A percentile compares a stretch with the other conserved stretches of the same genome.
Evolutionary conservation across 1,140 invertebrate genomes (phyloP).

Genomic region (Paralvinella palmiformis): DNA sequence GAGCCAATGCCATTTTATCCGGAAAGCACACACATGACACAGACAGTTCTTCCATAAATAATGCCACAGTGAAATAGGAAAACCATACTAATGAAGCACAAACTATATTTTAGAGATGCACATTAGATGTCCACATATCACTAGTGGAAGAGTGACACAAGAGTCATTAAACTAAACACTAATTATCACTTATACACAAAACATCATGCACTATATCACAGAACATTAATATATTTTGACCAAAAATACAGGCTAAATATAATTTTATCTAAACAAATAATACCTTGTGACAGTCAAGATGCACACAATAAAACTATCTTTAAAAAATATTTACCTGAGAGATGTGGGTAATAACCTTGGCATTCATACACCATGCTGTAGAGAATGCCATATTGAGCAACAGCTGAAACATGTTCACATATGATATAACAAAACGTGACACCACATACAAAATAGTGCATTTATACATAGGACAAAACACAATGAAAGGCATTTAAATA

Average conservation of each 20-base stretch:
- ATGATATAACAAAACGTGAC: slow-evolving; percentile 1
- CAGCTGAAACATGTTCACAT: slow-evolving; percentile 59
- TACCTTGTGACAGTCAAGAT: background rate
- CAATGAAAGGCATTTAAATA: too few species aligned
- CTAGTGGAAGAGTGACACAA: too few species aligned
- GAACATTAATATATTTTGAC: background rate
- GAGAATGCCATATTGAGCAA: slow-evolving; percentile 74
- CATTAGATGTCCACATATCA: too few species aligned
- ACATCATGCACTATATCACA: background rate
- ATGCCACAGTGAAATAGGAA: too few species aligned
- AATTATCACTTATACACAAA: background rate
- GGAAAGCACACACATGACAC: too few species aligned
- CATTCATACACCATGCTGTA: slow-evolving; percentile 74
- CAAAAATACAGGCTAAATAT: background rate
- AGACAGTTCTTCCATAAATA: too few species aligned
- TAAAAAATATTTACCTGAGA: slow-evolving; percentile 33
- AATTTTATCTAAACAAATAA: background rate
- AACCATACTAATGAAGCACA: too few species aligned
- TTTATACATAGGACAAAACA: background rate
- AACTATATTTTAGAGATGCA: too few species aligned
- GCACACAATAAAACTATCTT: background rate
- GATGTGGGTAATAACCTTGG: slow-evolving; percentile 71
- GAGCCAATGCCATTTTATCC: too few species aligned
- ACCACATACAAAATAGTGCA: background rate
- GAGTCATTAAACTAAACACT: background rate